A percentile compares a stretch with the other conserved stretches of the same genome.
Conservation (phyloP, 2,797 vertebrate species). For the Notolabrus celidotus region DNA sequence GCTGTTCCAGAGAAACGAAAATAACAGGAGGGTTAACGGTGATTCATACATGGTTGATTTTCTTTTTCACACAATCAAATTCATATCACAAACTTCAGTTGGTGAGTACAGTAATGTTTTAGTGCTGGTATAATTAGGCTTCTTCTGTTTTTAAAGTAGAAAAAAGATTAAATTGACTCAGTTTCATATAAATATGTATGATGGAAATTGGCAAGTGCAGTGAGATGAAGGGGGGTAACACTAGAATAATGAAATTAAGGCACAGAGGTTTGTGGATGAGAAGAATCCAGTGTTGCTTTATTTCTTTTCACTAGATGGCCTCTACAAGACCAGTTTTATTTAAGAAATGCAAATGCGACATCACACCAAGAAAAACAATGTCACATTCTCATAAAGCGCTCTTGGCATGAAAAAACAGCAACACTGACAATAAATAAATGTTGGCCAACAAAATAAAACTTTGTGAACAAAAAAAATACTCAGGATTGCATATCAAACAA, state of each 20-base stretch:
- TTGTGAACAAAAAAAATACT: constrained; percentile 78
- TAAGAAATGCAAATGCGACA: constrained; percentile 83
- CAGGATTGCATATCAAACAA: constrained; percentile 84
- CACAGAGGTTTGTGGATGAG: constrained; percentile 76
- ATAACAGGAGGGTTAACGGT: no score
- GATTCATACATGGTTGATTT: no score
- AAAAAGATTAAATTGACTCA: constrained; percentile 1
- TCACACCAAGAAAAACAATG: constrained; percentile 80
- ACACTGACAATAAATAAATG: constrained; percentile 88
- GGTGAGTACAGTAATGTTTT: background rate
- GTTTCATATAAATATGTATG: constrained; percentile 24
- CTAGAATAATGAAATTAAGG: constrained; percentile 67
- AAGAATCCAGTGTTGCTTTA: constrained; percentile 87
- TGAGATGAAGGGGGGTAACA: constrained; percentile 36
- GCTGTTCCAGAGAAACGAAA: no score
- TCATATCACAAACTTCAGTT: constrained; percentile 33
- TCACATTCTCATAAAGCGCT: constrained; percentile 86
- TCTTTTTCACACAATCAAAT: no score
- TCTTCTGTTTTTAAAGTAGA: constrained; percentile 8
- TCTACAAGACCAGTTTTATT: constrained; percentile 82
- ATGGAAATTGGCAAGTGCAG: constrained; percentile 22
- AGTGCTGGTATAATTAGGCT: background rate
- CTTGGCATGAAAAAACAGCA: constrained; percentile 87
- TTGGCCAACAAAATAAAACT: constrained; percentile 80
- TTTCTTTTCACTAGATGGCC: constrained; percentile 82